phyloP scores from a whole-genome alignment of 2,113 vertebrate genomes.

The Prunella fulvescens region DNA sequence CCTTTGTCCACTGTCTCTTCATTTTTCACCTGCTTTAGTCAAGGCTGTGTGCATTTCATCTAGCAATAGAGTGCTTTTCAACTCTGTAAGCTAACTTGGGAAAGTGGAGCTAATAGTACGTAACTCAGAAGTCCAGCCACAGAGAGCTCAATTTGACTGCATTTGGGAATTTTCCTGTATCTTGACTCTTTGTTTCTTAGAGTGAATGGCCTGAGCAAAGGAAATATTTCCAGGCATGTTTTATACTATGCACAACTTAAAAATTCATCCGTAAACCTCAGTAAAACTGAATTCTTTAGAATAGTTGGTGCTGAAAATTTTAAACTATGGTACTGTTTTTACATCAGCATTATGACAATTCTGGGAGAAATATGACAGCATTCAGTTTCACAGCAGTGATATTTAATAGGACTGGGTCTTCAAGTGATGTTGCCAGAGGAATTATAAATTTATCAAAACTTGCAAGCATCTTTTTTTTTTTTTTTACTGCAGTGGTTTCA shows the following conservation, averaged over 20 bases:
- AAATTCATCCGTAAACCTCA: background rate
- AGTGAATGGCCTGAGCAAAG: background rate
- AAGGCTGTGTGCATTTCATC: background rate
- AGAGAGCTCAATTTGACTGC: background rate
- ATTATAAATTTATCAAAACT: background rate
- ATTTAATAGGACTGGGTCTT: background rate
- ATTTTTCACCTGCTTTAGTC: background rate
- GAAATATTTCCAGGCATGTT: background rate
- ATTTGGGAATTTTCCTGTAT: background rate
- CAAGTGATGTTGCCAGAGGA: background rate
- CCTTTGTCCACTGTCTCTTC: background rate
- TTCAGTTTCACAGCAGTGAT: background rate
- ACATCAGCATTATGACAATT: background rate
- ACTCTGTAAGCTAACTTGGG: background rate
- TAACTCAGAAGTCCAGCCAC: background rate
- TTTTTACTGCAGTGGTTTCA: background rate
- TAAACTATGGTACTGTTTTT: background rate
- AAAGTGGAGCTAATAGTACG: background rate
- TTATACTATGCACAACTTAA: background rate
- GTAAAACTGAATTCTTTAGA: background rate
- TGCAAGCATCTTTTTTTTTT: accelerated
- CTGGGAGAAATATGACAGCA: background rate
- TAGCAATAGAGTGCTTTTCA: background rate
- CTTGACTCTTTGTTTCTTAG: background rate
- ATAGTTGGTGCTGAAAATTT: background rate